Evolutionary conservation across 2,797 vertebrate species (phyloP), one percentile per base, ranked within the genome.

Genomic region (Odontamblyopus lacepedii): DNA sequence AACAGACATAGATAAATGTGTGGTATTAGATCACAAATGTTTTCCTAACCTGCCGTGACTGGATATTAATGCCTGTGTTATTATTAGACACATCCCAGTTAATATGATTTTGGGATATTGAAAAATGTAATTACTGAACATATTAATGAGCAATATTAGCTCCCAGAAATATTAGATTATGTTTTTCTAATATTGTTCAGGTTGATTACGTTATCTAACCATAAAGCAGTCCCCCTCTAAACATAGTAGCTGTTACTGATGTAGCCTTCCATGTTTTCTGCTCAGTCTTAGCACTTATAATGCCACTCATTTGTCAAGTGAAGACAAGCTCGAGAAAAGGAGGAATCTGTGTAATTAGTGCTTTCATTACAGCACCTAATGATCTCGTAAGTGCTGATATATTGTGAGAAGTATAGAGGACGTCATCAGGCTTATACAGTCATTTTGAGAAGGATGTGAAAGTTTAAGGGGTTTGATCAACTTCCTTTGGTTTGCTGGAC

Each of bases 351-450:
- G 64, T 82, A 83, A 86, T 85, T 74, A 79, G 70, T 71, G 29
- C n/a, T 71, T 76, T 79, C 78, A 86, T 83, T 83, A 86, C 19
- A 29, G 11, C 53, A 66, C 15, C n/a, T 84, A 87, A 85, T 80
- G 84, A 77, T 76, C 80, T 83, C 71, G 16, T 56, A 61, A 81
- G 60, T 66, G 79, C 64, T 67, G 70, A 76, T 78, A 56, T 62
- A 63, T 75, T 63, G 69, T 74, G 48, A 68, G 51, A 63, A 78
- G 76, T 71, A 66, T 57, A 26, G 19, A 70, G 71, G 60, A 73
- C 75, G 74, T 83, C 81, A 71, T 77, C 69, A 71, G 44, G 63
- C 71, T 78, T 50, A 27, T 29, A 29, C 63, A 29, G 8, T 9
- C 8, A 38, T 38, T 38, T 38, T 38, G 8, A 38, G 23, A 48